phyloP scores from a whole-genome alignment of 2,888 invertebrate species.

The Litoditis marina region DNA sequence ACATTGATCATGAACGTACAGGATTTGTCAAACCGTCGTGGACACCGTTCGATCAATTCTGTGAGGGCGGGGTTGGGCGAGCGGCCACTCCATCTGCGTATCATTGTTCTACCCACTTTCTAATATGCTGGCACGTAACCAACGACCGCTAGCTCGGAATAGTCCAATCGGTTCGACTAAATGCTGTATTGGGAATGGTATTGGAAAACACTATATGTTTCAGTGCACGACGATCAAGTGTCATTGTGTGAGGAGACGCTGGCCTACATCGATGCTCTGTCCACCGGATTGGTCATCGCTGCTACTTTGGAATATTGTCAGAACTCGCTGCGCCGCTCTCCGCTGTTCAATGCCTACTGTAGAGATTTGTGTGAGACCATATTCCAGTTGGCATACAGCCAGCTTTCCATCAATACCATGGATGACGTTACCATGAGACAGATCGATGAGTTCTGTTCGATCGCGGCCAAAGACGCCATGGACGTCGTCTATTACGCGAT shows the following conservation, averaged over 20 bases:
- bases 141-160: background rate
- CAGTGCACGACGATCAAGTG: no score
- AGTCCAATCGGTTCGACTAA: background rate
- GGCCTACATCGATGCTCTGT: constrained; percentile 32
- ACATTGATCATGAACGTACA: no score
- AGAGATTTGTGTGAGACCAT: constrained; percentile 29
- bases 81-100: no score
- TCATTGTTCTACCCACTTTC: no score
- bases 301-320: constrained; percentile 4
- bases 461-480: background rate
- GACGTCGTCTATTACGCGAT: constrained; percentile 2
- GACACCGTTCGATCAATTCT: no score
- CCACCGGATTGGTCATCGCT: constrained; percentile 21
- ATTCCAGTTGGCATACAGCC: constrained; percentile 25
- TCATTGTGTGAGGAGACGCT: no score
- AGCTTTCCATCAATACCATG: background rate
- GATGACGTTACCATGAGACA: background rate
- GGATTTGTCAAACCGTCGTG: no score
- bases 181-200: constrained; percentile 11
- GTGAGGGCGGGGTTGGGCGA: no score
- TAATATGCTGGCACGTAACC: no score
- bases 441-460: constrained; percentile 3
- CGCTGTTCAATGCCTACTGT: constrained; percentile 25
- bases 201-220: no score
- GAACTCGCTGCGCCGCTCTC: background rate